phyloP scores from a whole-genome alignment of 2,888 invertebrate species.

The Aelia acuminata region DNA sequence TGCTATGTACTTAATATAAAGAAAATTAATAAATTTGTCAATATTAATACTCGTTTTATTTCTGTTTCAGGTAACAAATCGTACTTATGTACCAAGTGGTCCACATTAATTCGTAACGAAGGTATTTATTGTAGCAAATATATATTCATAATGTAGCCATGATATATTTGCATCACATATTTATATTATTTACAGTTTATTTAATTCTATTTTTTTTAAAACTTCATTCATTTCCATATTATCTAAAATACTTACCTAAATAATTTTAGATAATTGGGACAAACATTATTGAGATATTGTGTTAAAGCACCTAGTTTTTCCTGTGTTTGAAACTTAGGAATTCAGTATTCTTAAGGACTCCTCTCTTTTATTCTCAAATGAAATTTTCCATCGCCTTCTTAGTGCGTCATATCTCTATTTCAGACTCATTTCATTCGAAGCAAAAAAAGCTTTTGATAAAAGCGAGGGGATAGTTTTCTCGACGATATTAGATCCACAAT shows the following conservation, averaged over 20 bases:
- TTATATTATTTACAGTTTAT: no score
- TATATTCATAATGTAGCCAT: no score
- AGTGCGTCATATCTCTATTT: neutral
- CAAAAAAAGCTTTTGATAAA: neutral
- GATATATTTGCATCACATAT: no score
- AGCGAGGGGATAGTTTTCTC: constrained; percentile 6
- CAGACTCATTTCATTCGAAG: neutral
- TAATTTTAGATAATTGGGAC: no score
- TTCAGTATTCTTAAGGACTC: neutral
- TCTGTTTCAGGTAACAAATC: neutral
- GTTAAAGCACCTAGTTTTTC: no score
- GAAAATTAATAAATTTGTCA: neutral
- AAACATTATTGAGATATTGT: no score
- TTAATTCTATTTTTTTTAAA: no score
- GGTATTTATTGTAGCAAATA: neutral
- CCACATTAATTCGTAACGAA: neutral
- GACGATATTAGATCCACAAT: neutral
- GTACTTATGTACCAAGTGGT: no score
- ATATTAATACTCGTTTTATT: neutral
- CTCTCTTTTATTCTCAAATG: neutral
- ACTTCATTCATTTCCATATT: no score
- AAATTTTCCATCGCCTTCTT: neutral
- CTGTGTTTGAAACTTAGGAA: no score
- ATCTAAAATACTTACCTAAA: no score
- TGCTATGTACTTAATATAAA: no score